Evolutionary conservation across 2,888 invertebrate species (phyloP).

Genomic region (Amaurobius ferox): DNA sequence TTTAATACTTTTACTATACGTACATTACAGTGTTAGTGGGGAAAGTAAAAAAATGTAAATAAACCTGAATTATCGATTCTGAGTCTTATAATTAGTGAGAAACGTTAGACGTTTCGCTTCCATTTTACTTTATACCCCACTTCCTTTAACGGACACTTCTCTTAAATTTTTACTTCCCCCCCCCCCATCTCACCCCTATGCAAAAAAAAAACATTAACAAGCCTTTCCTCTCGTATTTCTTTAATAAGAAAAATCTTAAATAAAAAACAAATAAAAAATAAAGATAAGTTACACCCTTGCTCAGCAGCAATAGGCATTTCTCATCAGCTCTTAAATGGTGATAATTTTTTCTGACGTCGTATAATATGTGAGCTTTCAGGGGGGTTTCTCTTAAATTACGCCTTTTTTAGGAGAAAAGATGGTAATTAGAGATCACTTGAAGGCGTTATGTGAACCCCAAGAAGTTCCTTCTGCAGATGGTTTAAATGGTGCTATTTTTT

Average conservation of each 20-base stretch:
- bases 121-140: neutral
- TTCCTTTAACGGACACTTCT: too few species aligned
- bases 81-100: neutral
- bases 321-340: neutral
- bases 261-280: neutral
- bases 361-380: slow-evolving; percentile 1
- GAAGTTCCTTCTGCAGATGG: neutral
- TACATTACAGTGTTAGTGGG: too few species aligned
- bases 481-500: neutral
- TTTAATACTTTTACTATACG: too few species aligned
- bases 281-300: neutral
- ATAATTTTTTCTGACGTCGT: slow-evolving; percentile 9
- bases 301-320: slow-evolving; percentile 3
- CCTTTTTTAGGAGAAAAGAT: neutral
- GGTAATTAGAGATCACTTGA: slow-evolving; percentile 4
- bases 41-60: too few species aligned
- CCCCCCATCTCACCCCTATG: neutral
- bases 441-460: slow-evolving; percentile 3
- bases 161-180: too few species aligned
- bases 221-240: neutral
- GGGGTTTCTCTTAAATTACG: neutral
- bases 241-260: neutral
- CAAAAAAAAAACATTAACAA: neutral
- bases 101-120: neutral
- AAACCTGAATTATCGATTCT: too few species aligned